Base-by-base conservation (phyloP, 2,888 invertebrate species). In the Fissipunctia ypsillon region DNA sequence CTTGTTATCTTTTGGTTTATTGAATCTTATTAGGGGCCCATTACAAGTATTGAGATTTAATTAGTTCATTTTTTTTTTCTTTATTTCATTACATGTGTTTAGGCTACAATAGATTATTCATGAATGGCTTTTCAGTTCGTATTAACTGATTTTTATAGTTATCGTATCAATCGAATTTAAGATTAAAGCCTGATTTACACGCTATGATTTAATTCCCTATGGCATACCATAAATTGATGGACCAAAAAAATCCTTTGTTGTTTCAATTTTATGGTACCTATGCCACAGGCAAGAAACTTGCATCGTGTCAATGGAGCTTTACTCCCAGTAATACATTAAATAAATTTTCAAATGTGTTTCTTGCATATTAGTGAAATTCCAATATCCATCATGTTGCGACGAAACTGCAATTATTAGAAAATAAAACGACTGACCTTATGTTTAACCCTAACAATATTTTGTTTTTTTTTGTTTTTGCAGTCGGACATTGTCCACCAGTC, bases 401-500 rank as follows among this genome's bases (percentile, higher is more conserved):
- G 9, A 16, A 35, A 14, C 9, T 43, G 9, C 9, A 35, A 35
- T 19, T 28, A 19, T 31, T 60, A 5, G 1, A 67, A 61, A 48
- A 48, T n/a, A 0, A 31, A 64, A n/a, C 5, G 6, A 31, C 16
- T 10, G 6, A 31, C 1, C 0, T 10, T 16, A 16, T 16, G 3
- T 9, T 28, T n/a, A 10, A 48, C 5, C 6, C 3, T 22, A 2
- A 41, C 19, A 28, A 25, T 28, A 38, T 19, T 3, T 0, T 35
- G 1, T 0, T 35, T 74, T 14, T 0, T 35, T 74, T 14, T 84
- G 71, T 16, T 86, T 97, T 97, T 84, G 48, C 97, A 99, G 99
- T 99, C 99, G 88, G 99, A 99, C 95, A 99, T 99, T 90, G 99
- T 99, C 76, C 99, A 99, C 95, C 99, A 99, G 94, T 99, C 99